These are phyloP conservation scores for Rhynchonycteris naso DNA, from an alignment of 2,797 vertebrate species.

Conservation along the genomic window DNA sequence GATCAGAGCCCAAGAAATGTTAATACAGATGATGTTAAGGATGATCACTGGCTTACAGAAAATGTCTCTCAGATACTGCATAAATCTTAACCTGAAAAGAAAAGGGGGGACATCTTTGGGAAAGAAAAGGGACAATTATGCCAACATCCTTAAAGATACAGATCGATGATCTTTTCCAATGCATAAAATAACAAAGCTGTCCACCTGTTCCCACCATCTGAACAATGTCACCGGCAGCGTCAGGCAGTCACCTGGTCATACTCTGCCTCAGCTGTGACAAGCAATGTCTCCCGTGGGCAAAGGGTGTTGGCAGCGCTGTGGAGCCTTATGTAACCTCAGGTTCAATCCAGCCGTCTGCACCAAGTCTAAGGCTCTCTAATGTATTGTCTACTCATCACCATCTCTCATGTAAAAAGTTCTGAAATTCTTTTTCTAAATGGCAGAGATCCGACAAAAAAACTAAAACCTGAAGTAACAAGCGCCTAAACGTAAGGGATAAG, in stretches of 20 bases:
- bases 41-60: background rate
- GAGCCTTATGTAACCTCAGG: background rate
- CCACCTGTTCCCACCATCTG: background rate
- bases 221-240: background rate
- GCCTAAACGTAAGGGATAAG: background rate
- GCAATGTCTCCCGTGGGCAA: background rate
- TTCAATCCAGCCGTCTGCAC: background rate
- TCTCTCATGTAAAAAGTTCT: background rate
- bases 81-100: conserved; percentile 13
- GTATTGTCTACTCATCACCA: background rate
- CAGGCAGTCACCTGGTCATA: background rate
- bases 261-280: background rate
- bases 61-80: conserved; percentile 42
- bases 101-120: background rate
- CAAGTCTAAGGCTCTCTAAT: background rate
- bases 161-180: background rate
- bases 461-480: background rate
- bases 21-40: conserved; percentile 3
- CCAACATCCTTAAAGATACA: background rate
- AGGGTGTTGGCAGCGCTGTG: background rate
- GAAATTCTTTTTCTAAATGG: background rate
- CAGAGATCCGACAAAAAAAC: background rate
- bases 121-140: background rate
- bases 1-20: background rate
- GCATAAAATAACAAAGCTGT: background rate